A percentile compares a stretch with the other conserved stretches of the same genome.
Evolutionary conservation across 2,797 vertebrate species (phyloP).

Genomic region (Darevskia mixta): DNA sequence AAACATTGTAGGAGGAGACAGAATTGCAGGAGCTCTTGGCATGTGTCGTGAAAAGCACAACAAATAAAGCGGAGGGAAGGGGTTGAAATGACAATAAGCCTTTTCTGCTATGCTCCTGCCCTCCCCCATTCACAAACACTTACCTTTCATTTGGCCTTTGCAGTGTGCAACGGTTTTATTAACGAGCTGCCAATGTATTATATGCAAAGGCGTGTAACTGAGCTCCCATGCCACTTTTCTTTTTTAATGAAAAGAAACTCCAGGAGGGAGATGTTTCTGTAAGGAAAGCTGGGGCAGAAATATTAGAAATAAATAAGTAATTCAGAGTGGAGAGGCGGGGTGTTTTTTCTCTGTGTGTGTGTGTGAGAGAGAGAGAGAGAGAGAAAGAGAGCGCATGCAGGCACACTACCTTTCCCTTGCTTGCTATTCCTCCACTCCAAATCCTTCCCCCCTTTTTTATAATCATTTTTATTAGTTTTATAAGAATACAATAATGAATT

Average conservation of each 20-base stretch:
- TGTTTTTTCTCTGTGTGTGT: no score
- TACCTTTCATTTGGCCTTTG: background rate
- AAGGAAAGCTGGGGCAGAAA: background rate
- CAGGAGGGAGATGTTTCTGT: background rate
- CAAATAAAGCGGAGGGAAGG: background rate
- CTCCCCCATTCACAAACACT: no score
- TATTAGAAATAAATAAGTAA: background rate
- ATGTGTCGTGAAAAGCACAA: background rate
- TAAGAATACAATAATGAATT: no score
- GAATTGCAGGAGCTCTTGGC: background rate
- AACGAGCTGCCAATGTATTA: background rate
- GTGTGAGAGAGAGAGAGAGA: no score
- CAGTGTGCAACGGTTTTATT: background rate
- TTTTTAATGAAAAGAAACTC: background rate
- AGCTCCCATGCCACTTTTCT: no score
- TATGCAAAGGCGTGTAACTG: background rate
- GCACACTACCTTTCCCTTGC: background rate
- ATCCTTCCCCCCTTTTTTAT: no score
- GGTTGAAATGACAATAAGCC: background rate
- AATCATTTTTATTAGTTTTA: no score
- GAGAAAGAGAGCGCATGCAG: no score
- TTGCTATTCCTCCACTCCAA: background rate
- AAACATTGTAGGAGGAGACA: conserved; percentile 43
- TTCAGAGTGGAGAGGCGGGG: background rate
- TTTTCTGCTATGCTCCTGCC: background rate